phyloP scores from a whole-genome alignment of 1,140 invertebrate species.

The Galleria mellonella region DNA sequence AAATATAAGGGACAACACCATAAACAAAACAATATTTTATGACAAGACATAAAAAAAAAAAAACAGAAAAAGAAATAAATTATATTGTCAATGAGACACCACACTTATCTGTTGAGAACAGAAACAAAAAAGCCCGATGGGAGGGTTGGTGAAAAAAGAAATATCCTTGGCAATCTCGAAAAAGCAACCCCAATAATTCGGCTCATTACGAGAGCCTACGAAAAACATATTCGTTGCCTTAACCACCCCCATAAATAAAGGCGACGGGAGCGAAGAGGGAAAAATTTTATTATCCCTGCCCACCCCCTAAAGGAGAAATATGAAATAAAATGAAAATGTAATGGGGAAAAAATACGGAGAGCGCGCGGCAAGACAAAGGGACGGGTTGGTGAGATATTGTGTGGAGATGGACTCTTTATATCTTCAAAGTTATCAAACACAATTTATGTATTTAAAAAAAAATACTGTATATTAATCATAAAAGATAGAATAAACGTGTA shows the following conservation, averaged over 20 bases:
- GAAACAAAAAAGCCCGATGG: conserved; percentile 19
- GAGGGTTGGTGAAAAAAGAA: conserved; percentile 15
- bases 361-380: conserved; percentile 64
- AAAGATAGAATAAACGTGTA: too few species aligned
- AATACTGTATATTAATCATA: too few species aligned
- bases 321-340: conserved; percentile 74
- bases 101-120: conserved; percentile 44
- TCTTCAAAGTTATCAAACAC: background rate
- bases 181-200: conserved; percentile 68
- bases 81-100: conserved; percentile 31
- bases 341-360: conserved; percentile 70
- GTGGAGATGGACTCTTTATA: conserved; percentile 11
- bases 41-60: background rate
- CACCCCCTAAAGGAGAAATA: conserved; percentile 62
- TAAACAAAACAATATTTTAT: too few species aligned
- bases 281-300: conserved; percentile 69
- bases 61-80: conserved; percentile 4
- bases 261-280: conserved; percentile 48
- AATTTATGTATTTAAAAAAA: background rate
- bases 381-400: conserved; percentile 15
- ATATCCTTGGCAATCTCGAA: conserved; percentile 39
- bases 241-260: conserved; percentile 67
- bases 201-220: conserved; percentile 64
- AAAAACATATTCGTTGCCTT: conserved; percentile 66
- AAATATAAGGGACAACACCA: too few species aligned